phyloP scores from a whole-genome alignment of 2,797 vertebrate genomes.

The Myripristis murdjan region DNA sequence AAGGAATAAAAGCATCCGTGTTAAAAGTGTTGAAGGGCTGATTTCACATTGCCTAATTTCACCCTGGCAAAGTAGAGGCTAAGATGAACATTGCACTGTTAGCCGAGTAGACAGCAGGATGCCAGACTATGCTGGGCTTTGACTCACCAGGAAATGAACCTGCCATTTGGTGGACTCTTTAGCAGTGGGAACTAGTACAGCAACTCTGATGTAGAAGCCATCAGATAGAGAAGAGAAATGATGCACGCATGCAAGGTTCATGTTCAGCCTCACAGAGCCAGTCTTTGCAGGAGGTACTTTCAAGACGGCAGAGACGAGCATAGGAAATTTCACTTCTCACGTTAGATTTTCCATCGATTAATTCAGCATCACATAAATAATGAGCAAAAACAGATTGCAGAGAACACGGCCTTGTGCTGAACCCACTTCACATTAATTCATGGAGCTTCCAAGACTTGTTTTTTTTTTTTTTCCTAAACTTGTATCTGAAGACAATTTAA shows the following conservation, averaged over 20 bases:
- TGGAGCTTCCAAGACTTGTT: slow-evolving; percentile 13
- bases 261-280: slow-evolving; percentile 45
- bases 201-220: slow-evolving; percentile 51
- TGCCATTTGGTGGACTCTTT: slow-evolving; percentile 55
- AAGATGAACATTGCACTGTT: slow-evolving; percentile 72
- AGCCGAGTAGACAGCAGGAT: slow-evolving; percentile 73
- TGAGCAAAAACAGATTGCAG: slow-evolving; percentile 57
- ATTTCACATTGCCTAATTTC: slow-evolving; percentile 76
- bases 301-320: slow-evolving; percentile 56
- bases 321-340: slow-evolving; percentile 66
- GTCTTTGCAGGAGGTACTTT: slow-evolving; percentile 49
- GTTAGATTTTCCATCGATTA: slow-evolving; percentile 69
- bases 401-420: slow-evolving; percentile 66
- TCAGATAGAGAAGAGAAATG: slow-evolving; percentile 53
- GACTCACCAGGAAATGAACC: slow-evolving; percentile 70
- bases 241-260: slow-evolving; percentile 54
- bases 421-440: slow-evolving; percentile 47
- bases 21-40: slow-evolving; percentile 69
- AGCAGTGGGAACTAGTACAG: slow-evolving; percentile 65
- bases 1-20: slow-evolving; percentile 58
- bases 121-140: slow-evolving; percentile 65
- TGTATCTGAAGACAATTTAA: slow-evolving; percentile 29
- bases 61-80: slow-evolving; percentile 64
- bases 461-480: slow-evolving; percentile 36
- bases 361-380: slow-evolving; percentile 61